phyloP scores from a whole-genome alignment of 2,797 vertebrate genomes.

The Balearica regulorum region DNA sequence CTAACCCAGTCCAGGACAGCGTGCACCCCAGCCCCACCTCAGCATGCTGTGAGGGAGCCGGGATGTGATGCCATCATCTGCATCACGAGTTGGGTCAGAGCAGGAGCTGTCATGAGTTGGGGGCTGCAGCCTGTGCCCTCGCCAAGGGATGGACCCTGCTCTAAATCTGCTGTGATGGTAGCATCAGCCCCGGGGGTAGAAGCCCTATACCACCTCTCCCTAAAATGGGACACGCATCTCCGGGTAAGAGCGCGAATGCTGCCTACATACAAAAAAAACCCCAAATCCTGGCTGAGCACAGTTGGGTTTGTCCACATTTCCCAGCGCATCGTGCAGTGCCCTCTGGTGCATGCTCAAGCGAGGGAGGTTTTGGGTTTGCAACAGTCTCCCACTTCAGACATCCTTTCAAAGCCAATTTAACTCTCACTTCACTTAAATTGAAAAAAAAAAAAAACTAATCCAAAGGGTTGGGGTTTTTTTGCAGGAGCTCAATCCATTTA shows the following conservation, averaged over 20 bases:
- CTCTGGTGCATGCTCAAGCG: background rate
- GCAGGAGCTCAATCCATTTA: background rate
- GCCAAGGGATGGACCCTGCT: fast-evolving
- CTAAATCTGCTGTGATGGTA: background rate
- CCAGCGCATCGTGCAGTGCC: background rate
- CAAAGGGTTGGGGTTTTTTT: background rate
- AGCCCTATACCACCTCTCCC: background rate
- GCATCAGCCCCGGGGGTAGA: fast-evolving
- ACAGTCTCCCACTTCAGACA: background rate
- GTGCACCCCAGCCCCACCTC: background rate
- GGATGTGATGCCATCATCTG: background rate
- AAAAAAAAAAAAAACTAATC: background rate
- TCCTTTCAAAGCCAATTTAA: background rate
- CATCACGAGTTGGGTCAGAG: fast-evolving
- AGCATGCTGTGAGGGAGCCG: fast-evolving
- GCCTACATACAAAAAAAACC: background rate
- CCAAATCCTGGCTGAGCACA: background rate
- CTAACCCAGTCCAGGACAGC: background rate
- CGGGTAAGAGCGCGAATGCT: too few species aligned
- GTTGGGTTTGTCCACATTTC: fast-evolving
- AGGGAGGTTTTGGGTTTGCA: background rate
- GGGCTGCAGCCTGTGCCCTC: too few species aligned
- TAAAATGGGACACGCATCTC: background rate
- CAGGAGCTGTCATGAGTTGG: fast-evolving
- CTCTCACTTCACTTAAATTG: background rate